Conservation (phyloP, 1,140 invertebrate genomes). For the Phocides pigmalion region DNA sequence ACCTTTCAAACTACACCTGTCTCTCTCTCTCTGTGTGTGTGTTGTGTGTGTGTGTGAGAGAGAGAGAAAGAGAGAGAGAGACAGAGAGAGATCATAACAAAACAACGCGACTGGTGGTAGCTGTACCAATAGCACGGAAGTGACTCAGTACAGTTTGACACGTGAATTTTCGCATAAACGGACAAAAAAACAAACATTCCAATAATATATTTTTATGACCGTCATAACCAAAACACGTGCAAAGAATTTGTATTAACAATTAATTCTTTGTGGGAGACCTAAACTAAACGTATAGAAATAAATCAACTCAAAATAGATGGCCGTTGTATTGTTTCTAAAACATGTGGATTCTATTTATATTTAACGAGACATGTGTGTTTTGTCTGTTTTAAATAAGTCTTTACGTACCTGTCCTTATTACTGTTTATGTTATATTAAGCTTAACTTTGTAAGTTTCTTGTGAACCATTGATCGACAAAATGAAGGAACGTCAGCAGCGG, state of each 20-base stretch:
- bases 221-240: slow-evolving; percentile 26
- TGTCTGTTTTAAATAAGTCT: not conserved
- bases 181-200: slow-evolving; percentile 17
- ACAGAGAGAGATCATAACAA: too few relatives aligned
- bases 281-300: slow-evolving; percentile 35
- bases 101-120: too few relatives aligned
- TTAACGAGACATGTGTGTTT: slow-evolving; percentile 8
- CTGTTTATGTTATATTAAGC: too few relatives aligned
- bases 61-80: too few relatives aligned
- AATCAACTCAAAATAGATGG: slow-evolving; percentile 42
- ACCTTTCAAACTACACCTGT: too few relatives aligned
- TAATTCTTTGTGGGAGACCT: slow-evolving; percentile 53
- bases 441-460: too few relatives aligned
- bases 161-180: slow-evolving; percentile 11
- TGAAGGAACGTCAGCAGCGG: too few relatives aligned
- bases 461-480: too few relatives aligned
- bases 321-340: slow-evolving; percentile 9
- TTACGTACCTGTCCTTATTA: too few relatives aligned
- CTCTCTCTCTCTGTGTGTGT: too few relatives aligned
- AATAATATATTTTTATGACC: slow-evolving; percentile 27
- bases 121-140: too few relatives aligned
- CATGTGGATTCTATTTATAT: slow-evolving; percentile 29
- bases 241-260: slow-evolving; percentile 42
- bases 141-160: not conserved
- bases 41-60: too few relatives aligned